Percentiles rank a stretch among this genome's conserved stretches.
Evolutionary conservation across 2,113 vertebrate genomes (phyloP).

Genomic region (Ceyx cyanopectus): DNA sequence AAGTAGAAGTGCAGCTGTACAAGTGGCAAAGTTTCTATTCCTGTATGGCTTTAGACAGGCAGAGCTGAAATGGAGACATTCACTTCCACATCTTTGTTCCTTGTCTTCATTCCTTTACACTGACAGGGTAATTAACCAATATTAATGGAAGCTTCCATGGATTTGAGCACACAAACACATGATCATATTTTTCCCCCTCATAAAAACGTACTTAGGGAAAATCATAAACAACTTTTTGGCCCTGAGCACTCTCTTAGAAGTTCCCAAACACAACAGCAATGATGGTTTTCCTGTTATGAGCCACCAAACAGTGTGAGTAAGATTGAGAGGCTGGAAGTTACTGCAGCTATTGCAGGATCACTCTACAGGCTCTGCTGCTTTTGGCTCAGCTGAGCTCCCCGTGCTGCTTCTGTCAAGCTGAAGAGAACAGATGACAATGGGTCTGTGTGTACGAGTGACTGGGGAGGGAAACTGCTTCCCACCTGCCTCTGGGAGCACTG

Average conservation of each 20-base stretch:
- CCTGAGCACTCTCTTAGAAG: neutral
- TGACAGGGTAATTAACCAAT: neutral
- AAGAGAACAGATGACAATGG: conserved; percentile 46
- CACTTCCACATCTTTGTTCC: neutral
- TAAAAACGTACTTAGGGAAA: neutral
- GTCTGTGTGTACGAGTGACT: neutral
- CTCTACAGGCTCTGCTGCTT: neutral
- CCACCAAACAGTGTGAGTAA: neutral
- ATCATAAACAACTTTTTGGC: neutral
- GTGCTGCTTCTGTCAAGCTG: conserved; percentile 8
- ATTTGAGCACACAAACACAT: neutral
- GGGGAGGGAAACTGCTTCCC: conserved; percentile 37
- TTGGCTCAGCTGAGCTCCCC: conserved; percentile 6
- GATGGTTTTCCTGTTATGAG: neutral
- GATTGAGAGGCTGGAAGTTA: conserved; percentile 6
- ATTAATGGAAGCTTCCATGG: neutral
- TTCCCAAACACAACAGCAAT: neutral
- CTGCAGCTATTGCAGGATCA: conserved; percentile 22
- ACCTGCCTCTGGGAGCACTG: neutral
- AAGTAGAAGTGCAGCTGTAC: neutral
- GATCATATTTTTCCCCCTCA: neutral
- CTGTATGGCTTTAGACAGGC: neutral
- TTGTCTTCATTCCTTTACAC: neutral
- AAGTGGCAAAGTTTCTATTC: neutral
- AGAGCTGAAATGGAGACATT: neutral